phyloP scores from a whole-genome alignment of 2,113 vertebrate species.

The Cyphomyrus discorhynchus region DNA sequence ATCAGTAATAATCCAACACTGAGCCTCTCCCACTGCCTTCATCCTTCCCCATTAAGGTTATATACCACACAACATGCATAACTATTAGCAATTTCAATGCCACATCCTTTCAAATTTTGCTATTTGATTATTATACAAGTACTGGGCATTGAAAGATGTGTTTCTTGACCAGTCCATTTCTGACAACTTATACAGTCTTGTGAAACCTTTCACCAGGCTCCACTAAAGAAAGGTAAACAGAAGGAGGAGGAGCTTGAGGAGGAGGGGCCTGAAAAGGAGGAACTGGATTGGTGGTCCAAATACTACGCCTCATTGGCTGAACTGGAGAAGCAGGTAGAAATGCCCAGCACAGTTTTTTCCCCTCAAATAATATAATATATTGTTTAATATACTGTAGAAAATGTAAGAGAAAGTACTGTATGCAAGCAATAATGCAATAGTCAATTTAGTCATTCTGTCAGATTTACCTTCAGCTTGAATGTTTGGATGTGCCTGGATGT shows the following conservation, averaged over 20 bases:
- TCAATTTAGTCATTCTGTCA: neutral
- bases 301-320: conserved; percentile 83
- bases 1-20: neutral
- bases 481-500: too few relatives aligned
- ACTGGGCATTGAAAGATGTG: neutral
- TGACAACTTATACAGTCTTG: neutral
- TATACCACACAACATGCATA: neutral
- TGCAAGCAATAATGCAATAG: neutral
- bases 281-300: conserved; percentile 96
- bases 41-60: neutral
- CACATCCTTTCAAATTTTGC: neutral
- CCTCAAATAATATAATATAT: neutral
- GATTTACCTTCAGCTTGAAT: neutral
- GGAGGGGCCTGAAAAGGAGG: conserved; percentile 74
- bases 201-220: conserved; percentile 48
- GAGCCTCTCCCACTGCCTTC: neutral
- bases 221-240: conserved; percentile 61
- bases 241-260: conserved; percentile 69
- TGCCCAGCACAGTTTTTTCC: neutral
- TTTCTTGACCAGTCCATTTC: neutral
- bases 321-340: conserved; percentile 66
- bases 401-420: neutral
- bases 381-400: neutral
- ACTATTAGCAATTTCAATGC: neutral
- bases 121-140: neutral